Percentiles rank a stretch among this genome's conserved stretches.
Evolutionary conservation across 2,797 vertebrate species (phyloP).

Genomic region (Crypturellus tataupa): DNA sequence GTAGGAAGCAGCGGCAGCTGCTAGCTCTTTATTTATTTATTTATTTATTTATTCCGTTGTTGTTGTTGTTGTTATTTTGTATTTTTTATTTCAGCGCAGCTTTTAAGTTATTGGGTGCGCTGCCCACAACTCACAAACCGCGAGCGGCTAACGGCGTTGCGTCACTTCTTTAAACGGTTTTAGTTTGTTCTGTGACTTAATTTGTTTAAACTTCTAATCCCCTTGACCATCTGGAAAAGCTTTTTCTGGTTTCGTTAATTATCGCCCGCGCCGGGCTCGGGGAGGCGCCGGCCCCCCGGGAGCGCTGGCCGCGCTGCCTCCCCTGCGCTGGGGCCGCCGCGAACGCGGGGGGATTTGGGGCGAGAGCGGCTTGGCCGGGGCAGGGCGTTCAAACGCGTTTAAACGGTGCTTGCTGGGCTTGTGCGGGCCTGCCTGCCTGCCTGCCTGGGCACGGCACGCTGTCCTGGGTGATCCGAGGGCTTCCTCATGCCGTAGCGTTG

Average conservation of each 20-base stretch:
- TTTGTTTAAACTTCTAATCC: constrained; percentile 78
- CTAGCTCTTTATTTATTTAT: no score
- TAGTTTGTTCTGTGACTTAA: constrained; percentile 51
- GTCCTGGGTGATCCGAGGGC: no score
- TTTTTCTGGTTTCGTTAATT: constrained; percentile 81
- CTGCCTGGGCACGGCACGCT: not conserved
- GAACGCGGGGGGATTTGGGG: not conserved
- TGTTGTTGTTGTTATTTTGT: no score
- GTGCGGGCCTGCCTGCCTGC: constrained; percentile 23
- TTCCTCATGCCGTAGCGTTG: no score
- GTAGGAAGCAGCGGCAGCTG: no score
- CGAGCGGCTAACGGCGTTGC: not conserved
- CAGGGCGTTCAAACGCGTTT: fast-evolving
- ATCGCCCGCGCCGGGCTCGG: not conserved
- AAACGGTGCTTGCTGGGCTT: not conserved
- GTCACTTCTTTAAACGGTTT: not conserved
- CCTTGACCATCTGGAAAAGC: constrained; percentile 79
- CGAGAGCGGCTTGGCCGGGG: fast-evolving
- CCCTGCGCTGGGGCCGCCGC: not conserved
- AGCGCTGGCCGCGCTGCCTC: no score
- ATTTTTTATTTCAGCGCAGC: not conserved
- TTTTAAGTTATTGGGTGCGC: no score
- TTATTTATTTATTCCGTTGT: no score
- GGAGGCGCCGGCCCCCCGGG: no score
- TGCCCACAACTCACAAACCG: not conserved